phyloP scores from a whole-genome alignment of 2,888 invertebrate genomes.

The Cheilosia soror region DNA sequence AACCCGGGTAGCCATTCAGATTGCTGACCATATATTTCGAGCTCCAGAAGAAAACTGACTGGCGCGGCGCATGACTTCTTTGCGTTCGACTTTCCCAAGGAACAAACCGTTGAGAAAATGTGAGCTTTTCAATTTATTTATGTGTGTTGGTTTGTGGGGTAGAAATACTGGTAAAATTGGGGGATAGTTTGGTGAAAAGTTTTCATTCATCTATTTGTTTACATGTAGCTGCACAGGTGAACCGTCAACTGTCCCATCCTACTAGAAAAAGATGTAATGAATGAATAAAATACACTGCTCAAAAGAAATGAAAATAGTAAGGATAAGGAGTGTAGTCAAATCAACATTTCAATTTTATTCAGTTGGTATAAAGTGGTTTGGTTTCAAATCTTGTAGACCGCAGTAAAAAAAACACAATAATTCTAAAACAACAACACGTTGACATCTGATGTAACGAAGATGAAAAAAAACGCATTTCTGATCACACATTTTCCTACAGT shows the following conservation, averaged over 20 bases:
- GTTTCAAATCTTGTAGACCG: no score
- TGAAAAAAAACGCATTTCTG: no score
- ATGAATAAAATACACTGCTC: constrained; percentile 13
- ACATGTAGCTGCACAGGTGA: background rate
- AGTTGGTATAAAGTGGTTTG: no score
- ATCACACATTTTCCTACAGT: no score
- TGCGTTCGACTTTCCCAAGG: constrained; percentile 33
- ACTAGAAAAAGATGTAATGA: constrained; percentile 12
- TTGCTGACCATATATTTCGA: constrained; percentile 25
- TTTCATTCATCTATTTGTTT: constrained; percentile 39
- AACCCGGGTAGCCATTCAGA: constrained; percentile 11
- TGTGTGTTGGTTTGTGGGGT: background rate
- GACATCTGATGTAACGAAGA: no score
- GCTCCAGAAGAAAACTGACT: constrained; percentile 62
- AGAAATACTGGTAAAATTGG: constrained; percentile 7
- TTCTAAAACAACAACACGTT: no score
- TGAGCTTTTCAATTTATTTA: constrained; percentile 18
- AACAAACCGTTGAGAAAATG: constrained; percentile 33
- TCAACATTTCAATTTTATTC: no score
- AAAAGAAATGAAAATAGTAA: background rate
- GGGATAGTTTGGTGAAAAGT: constrained; percentile 35
- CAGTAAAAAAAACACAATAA: no score
- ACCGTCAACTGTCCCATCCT: background rate
- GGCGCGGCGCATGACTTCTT: constrained; percentile 60
- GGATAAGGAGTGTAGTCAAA: no score